Evolutionary conservation across 2,888 invertebrate species (phyloP).

Genomic region (Ferrisia virgata): DNA sequence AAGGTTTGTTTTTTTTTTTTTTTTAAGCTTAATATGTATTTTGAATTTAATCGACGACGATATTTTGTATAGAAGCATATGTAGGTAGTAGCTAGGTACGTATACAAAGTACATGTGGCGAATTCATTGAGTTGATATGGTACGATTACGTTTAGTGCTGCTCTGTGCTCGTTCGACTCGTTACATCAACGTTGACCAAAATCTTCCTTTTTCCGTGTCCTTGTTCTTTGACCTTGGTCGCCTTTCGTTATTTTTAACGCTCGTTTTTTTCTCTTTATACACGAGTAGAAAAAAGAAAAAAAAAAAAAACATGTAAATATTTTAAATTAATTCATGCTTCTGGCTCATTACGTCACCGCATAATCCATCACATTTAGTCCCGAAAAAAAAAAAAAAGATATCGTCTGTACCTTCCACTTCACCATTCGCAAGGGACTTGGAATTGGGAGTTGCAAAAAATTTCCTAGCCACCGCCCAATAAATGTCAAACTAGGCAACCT

Average conservation of each 20-base stretch:
- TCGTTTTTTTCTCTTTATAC: not conserved
- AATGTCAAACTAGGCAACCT: slow-evolving; percentile 1
- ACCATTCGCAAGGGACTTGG: not conserved
- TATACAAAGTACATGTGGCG: not conserved
- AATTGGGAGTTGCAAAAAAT: not conserved
- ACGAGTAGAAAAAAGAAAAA: not conserved
- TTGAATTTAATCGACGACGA: not conserved
- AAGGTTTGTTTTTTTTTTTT: not conserved
- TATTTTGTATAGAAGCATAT: too few species aligned
- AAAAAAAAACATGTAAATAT: not conserved
- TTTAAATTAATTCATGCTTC: not conserved
- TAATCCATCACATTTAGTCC: not conserved
- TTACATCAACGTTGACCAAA: not conserved
- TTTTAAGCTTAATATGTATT: not conserved
- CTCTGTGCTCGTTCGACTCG: not conserved
- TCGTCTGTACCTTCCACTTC: not conserved
- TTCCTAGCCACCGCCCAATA: not conserved
- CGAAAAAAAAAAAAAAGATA: not conserved
- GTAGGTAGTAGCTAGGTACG: too few species aligned
- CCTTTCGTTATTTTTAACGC: slow-evolving; percentile 3
- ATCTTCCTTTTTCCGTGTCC: not conserved
- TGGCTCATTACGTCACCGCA: not conserved
- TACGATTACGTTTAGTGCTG: not conserved
- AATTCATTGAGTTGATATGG: not conserved
- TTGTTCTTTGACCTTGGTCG: slow-evolving; percentile 7